Base-by-base conservation (phyloP, 2,888 invertebrate genomes). In the Bugulina stolonifera region DNA sequence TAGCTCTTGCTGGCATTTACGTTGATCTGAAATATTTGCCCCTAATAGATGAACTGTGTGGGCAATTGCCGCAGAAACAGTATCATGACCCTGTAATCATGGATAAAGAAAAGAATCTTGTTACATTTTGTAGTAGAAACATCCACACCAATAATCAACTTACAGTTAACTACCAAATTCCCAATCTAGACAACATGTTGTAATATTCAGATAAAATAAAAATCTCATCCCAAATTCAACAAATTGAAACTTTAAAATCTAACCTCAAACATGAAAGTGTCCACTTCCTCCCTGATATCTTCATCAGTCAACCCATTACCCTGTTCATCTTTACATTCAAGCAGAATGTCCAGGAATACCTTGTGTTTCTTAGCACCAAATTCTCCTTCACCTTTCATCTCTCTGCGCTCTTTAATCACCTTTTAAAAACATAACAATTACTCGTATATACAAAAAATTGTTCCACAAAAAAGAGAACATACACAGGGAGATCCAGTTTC, bases 21-120 rank as follows among this genome's bases (percentile, higher is more conserved):
- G 77, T 85, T 94, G 94, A 58, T 93, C 89, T 18, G 91, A 88
- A 55, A 90, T 91, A 80, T 94, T 89, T 57, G 90, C 87, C 1
- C 92, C 94, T 80, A 94, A 89, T 79, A 93, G 87, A 77, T 91
- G 91, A 3, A 93, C 86, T 74, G 91, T 90, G 87, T 94, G 95
- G 81, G 91, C 92, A 76, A 93, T 91, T 0, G 91, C 93, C 35
- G 94, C 91, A 18, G 92, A 90, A 0, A 91, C 92, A 5, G 92
- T 92, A 79, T 92, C 92, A 82, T 92, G 92, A 1, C 91, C 92
- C 89, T 94, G 91, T 69, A 76, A 32, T n/a, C 22, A 43, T 43
- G 43, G 10, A 43, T 18, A 43, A 10, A 10, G 43, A 43, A 18
- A 5, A 43, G 43, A 43, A 43, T 43, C 18, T 43, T 43, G 18